Conservation (phyloP, 2,888 invertebrate species). For the Dorcus hopei region DNA sequence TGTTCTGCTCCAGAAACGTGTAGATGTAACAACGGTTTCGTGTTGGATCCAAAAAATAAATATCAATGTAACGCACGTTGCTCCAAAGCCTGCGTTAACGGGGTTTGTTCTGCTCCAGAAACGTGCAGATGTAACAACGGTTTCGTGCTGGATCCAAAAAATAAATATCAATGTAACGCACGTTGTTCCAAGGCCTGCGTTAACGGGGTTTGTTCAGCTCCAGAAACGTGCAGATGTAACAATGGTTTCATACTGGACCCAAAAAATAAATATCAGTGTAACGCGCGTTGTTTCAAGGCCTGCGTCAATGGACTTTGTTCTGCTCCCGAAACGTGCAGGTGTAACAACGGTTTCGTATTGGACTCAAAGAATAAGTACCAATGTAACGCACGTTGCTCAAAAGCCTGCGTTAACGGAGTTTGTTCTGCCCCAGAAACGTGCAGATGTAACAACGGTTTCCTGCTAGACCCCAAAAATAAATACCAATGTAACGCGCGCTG, state of each 20-base stretch:
- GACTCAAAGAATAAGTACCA: constrained; percentile 19
- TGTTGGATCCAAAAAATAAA: constrained; percentile 5
- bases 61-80: constrained; percentile 23
- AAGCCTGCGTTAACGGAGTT: constrained; percentile 17
- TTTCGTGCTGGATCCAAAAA: constrained; percentile 14
- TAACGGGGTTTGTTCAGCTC: constrained; percentile 17
- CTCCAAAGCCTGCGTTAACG: constrained; percentile 17
- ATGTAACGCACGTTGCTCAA: constrained; percentile 21
- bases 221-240: constrained; percentile 22
- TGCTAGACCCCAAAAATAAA: constrained; percentile 30
- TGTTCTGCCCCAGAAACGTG: constrained; percentile 28
- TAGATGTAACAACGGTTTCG: constrained; percentile 11
- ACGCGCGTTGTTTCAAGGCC: constrained; percentile 29
- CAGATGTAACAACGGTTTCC: constrained; percentile 23
- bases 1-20: constrained; percentile 24
- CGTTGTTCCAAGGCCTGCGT: constrained; percentile 19
- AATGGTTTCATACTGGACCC: constrained; percentile 13
- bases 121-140: constrained; percentile 20
- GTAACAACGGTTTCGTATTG: constrained; percentile 11
- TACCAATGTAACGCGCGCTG: constrained; percentile 27
- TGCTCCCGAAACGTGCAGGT: constrained; percentile 23
- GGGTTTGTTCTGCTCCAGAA: constrained; percentile 19
- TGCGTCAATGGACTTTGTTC: constrained; percentile 31
- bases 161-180: constrained; percentile 19
- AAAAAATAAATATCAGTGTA: constrained; percentile 26